Evolutionary conservation across 1,140 invertebrate species (phyloP), one percentile per base, ranked within the genome.

Genomic region (Ruditapes philippinarum): DNA sequence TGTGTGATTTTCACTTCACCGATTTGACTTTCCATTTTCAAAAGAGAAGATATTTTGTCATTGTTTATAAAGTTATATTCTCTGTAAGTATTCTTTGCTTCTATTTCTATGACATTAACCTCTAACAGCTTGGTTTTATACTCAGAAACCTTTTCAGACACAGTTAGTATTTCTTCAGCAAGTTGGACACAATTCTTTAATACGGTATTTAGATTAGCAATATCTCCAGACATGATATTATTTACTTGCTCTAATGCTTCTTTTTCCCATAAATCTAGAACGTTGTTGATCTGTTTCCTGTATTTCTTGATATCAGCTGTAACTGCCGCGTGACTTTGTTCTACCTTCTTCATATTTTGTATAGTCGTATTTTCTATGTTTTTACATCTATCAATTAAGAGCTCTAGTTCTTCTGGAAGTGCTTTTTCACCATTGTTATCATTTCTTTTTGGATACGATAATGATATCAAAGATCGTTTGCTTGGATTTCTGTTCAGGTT

Each of bases 271-370:
- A 38, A 33, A 19, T 73, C 68, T 2, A 73, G 36, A 3, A 40
- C n/a, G 14, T 40, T 38, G 42, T 2, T 40, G 22, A 73, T 40
- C 19, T 73, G 36, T 73, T 73, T 25, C 31, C 19, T 73, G 19
- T 38, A 73, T 12, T 73, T 40, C 1, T 9, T 40, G n/a, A 73
- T 73, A 14, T 38, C 68, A 5, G 38, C 36, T 22, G 31, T 73
- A 2, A 40, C 68, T 7, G 33, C 14, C n/a, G 68, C 9, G 36
- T 73, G 68, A 22, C 3, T 73, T 40, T 73, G 68, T 73, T 73
- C 68, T 4, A 73, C 36, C 19, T 73, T 40, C n/a, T 40, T 73
- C 19, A 73, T 22, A 73, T 73, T 73, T 17, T 73, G 68, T 40
- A 5, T 17, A 2, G 42, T 14, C 1, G 68, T 17, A 5, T 73